phyloP scores from a whole-genome alignment of 2,888 invertebrate genomes.

The Molanna angustata region DNA sequence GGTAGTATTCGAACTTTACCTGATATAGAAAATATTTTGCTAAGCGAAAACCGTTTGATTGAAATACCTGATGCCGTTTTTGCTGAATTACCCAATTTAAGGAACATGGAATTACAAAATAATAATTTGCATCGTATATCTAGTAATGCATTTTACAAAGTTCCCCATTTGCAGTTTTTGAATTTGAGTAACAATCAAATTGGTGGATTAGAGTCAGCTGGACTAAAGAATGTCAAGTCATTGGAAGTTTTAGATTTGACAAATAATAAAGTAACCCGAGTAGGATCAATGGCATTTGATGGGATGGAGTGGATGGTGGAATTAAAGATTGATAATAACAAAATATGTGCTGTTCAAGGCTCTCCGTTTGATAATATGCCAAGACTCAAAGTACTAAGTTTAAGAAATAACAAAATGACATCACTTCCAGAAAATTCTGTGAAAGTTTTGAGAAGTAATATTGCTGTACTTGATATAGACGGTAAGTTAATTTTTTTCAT shows the following conservation, averaged over 20 bases:
- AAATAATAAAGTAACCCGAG: conserved; percentile 68
- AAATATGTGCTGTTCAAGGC: conserved; percentile 75
- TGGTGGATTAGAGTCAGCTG: conserved; percentile 69
- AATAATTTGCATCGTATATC: conserved; percentile 73
- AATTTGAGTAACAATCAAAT: conserved; percentile 83
- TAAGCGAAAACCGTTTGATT: conserved; percentile 70
- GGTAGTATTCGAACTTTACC: conserved; percentile 70
- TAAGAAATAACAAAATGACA: conserved; percentile 73
- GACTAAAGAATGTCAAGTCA: conserved; percentile 68
- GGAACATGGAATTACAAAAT: conserved; percentile 75
- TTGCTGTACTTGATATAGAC: conserved; percentile 80
- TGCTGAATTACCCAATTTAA: conserved; percentile 69
- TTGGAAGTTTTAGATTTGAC: conserved; percentile 84
- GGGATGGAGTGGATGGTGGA: conserved; percentile 85
- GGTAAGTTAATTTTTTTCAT: no score
- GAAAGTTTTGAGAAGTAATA: conserved; percentile 72
- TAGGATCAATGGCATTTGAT: conserved; percentile 67
- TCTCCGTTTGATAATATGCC: conserved; percentile 83
- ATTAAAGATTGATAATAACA: conserved; percentile 80
- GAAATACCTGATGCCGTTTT: conserved; percentile 75
- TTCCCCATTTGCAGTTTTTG: conserved; percentile 74
- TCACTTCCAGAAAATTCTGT: conserved; percentile 72
- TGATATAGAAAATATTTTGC: conserved; percentile 63
- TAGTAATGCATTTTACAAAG: conserved; percentile 70
- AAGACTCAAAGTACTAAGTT: conserved; percentile 72